Conservation (phyloP, 2,888 invertebrate genomes). For the Pseudococcus jackbeardsleyi region DNA sequence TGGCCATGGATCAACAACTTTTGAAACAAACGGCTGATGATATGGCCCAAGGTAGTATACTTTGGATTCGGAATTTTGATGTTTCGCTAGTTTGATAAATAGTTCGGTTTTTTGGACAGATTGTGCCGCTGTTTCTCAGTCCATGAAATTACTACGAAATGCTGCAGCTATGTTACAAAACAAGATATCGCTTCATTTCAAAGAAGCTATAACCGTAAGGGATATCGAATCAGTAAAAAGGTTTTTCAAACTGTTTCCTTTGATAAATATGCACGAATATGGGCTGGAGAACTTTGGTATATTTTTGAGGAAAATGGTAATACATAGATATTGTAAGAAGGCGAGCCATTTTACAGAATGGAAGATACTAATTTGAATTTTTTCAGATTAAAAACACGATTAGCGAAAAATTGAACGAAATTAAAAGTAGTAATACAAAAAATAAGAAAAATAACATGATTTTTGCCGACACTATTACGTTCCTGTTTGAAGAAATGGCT, state of each 20-base stretch:
- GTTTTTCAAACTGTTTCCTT: conserved; percentile 96
- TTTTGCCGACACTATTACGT: conserved; percentile 87
- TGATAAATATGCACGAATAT: conserved; percentile 90
- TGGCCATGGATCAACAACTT: conserved; percentile 90
- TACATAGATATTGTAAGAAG: not conserved
- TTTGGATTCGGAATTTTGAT: not conserved
- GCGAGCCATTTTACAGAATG: not conserved
- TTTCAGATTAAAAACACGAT: conserved; percentile 77
- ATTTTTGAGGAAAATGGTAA: conserved; percentile 74
- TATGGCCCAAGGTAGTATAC: conserved; percentile 75
- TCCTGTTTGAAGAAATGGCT: conserved; percentile 88
- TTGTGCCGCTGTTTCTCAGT: conserved; percentile 80
- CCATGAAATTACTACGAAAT: conserved; percentile 80
- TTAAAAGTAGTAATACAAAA: conserved; percentile 77
- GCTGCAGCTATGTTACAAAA: conserved; percentile 80
- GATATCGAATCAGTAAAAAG: conserved; percentile 92
- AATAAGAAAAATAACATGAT: conserved; percentile 80
- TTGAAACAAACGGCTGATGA: conserved; percentile 83
- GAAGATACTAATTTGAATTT: not conserved
- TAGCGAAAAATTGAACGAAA: conserved; percentile 79
- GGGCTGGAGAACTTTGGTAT: conserved; percentile 90
- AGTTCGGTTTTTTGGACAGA: conserved; percentile 68
- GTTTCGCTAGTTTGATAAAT: conserved; percentile 49
- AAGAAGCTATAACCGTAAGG: conserved; percentile 89
- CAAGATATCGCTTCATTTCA: conserved; percentile 85